Evolutionary conservation across 2,113 vertebrate genomes (phyloP).

Genomic region (Phylloscopus trochiloides): DNA sequence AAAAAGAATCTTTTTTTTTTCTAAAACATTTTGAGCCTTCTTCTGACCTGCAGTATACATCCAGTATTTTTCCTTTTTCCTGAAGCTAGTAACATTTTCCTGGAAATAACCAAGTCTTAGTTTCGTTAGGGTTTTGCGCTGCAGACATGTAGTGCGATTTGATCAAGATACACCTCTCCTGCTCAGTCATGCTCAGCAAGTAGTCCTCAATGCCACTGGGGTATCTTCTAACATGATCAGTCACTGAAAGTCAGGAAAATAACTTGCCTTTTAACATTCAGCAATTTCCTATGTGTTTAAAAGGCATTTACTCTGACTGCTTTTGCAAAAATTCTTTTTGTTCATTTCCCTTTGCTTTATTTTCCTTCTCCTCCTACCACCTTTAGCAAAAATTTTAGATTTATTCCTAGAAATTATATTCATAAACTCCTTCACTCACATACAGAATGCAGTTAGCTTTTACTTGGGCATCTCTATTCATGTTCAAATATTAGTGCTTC

Average conservation of each 20-base stretch:
- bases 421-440: neutral
- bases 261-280: neutral
- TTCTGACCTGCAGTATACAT: neutral
- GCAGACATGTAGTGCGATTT: neutral
- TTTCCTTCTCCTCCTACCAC: neutral
- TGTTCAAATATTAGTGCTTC: conserved; percentile 51
- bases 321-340: neutral
- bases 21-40: neutral
- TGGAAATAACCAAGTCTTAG: neutral
- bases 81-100: neutral
- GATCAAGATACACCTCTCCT: neutral
- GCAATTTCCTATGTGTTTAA: neutral
- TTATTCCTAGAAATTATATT: neutral
- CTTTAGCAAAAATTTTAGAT: neutral
- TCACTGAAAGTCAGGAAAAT: neutral
- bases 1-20: neutral
- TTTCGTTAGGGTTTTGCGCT: neutral
- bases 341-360: neutral
- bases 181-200: neutral
- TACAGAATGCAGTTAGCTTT: neutral
- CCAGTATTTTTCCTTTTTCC: neutral
- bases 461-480: conserved; percentile 18
- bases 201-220: neutral
- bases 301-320: neutral
- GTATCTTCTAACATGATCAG: neutral